phyloP scores from a whole-genome alignment of 1,140 invertebrate genomes.

The Drosophila parabipectinata region DNA sequence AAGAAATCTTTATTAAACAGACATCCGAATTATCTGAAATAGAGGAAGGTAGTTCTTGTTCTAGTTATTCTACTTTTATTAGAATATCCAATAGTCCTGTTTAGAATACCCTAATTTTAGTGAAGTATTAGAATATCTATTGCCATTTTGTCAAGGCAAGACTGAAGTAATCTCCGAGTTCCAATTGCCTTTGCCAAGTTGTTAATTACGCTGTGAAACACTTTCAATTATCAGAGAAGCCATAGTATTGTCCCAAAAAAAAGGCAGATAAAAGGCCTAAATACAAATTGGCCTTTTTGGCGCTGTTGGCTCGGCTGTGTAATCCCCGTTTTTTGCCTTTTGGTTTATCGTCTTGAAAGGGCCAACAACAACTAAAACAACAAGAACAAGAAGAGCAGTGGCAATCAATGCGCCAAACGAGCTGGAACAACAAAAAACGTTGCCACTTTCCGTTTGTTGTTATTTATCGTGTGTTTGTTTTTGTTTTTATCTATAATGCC shows the following conservation, averaged over 20 bases:
- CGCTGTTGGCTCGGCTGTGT: conserved; percentile 27
- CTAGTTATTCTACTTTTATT: too few relatives aligned
- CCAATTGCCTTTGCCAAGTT: conserved; percentile 17
- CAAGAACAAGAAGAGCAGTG: not conserved
- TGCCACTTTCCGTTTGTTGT: conserved; percentile 32
- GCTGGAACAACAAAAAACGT: conserved; percentile 52
- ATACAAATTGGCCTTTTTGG: conserved; percentile 17
- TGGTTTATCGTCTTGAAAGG: conserved; percentile 52
- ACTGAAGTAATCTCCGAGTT: not conserved
- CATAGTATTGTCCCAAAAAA: conserved; percentile 4
- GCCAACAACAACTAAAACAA: not conserved
- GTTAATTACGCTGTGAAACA: conserved; percentile 62
- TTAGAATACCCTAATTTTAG: not conserved
- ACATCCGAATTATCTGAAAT: too few relatives aligned
- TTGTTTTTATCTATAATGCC: conserved; percentile 60
- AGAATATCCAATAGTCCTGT: not conserved
- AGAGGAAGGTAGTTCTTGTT: too few relatives aligned
- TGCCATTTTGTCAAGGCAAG: not conserved
- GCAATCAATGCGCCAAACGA: conserved; percentile 66
- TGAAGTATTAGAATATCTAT: not conserved
- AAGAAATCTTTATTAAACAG: too few relatives aligned
- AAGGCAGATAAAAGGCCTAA: conserved; percentile 24
- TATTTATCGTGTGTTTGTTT: conserved; percentile 18
- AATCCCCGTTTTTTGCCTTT: conserved; percentile 39
- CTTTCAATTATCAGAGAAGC: conserved; percentile 64